Conservation (phyloP, 2,797 vertebrate genomes). For the Pagetopsis macropterus region DNA sequence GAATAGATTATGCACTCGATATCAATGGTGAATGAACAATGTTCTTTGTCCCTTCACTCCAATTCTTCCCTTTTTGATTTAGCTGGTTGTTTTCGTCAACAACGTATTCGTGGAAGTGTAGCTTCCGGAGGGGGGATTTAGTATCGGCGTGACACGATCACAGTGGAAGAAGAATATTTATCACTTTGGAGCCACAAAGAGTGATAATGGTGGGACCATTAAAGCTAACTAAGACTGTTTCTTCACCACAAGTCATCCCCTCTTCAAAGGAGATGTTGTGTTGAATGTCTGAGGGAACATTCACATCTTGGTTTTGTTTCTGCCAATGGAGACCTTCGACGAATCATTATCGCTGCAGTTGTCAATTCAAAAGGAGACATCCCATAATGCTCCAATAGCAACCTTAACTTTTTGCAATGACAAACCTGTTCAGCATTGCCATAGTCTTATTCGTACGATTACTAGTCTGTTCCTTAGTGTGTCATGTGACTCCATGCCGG, state of each 20-base stretch:
- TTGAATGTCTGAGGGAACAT: neutral
- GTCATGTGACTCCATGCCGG: too few species aligned
- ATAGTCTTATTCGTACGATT: too few species aligned
- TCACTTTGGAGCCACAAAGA: constrained; percentile 45
- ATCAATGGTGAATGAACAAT: constrained; percentile 73
- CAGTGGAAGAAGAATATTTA: constrained; percentile 54
- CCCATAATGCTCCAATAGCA: constrained; percentile 9
- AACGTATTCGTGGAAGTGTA: constrained; percentile 50
- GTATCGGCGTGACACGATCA: constrained; percentile 36
- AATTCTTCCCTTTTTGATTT: constrained; percentile 76
- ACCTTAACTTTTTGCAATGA: constrained; percentile 11
- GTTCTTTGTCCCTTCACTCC: constrained; percentile 58
- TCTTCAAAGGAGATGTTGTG: constrained; percentile 59
- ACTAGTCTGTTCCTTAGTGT: too few species aligned
- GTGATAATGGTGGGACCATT: constrained; percentile 43
- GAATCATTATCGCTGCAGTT: constrained; percentile 60
- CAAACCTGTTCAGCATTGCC: constrained; percentile 13
- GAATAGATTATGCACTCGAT: constrained; percentile 72
- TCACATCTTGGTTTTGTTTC: constrained; percentile 5
- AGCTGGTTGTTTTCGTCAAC: constrained; percentile 71
- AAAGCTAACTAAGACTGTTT: constrained; percentile 29
- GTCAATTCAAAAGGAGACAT: constrained; percentile 51
- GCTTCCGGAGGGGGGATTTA: constrained; percentile 59
- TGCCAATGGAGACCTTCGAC: constrained; percentile 44
- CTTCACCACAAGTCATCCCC: constrained; percentile 47